Conservation (phyloP, 2,888 invertebrate species). For the Leptopterna dolabrata region DNA sequence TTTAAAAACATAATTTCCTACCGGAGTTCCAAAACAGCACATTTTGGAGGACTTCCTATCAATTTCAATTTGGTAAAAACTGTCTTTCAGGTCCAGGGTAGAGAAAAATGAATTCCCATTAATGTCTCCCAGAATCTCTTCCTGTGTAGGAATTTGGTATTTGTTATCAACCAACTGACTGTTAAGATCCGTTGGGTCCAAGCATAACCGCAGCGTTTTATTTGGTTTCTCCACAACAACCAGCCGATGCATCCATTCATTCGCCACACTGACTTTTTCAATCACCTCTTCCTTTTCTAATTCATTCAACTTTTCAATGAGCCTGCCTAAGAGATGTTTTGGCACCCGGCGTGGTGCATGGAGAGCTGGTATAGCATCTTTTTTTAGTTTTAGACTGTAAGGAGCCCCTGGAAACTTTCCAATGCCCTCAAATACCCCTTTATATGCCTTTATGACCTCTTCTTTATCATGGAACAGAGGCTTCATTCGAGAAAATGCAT, state of each 20-base stretch:
- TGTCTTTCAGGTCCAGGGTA: not conserved
- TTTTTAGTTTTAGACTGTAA: constrained; percentile 55
- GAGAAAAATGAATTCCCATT: not conserved
- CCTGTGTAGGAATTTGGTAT: constrained; percentile 63
- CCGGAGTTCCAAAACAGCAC: not conserved
- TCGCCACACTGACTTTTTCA: constrained; percentile 46
- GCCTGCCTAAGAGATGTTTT: not conserved
- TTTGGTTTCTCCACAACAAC: constrained; percentile 64
- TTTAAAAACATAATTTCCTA: not conserved
- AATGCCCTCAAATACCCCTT: constrained; percentile 7
- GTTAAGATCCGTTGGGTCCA: constrained; percentile 65
- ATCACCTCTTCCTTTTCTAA: constrained; percentile 59
- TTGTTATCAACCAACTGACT: constrained; percentile 61
- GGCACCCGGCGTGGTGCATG: not conserved
- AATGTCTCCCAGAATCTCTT: constrained; percentile 62
- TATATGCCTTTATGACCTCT: too few relatives aligned
- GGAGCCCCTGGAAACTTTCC: not conserved
- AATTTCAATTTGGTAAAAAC: not conserved
- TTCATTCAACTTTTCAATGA: not conserved
- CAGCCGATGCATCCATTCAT: not conserved
- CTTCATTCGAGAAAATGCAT: too few relatives aligned
- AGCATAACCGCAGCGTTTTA: constrained; percentile 64
- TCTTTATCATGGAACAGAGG: not conserved
- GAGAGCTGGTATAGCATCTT: constrained; percentile 56
- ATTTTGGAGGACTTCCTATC: not conserved